These are phyloP conservation scores for Excalfactoria chinensis DNA, from an alignment of 2,113 vertebrate species.

Conservation along the genomic window DNA sequence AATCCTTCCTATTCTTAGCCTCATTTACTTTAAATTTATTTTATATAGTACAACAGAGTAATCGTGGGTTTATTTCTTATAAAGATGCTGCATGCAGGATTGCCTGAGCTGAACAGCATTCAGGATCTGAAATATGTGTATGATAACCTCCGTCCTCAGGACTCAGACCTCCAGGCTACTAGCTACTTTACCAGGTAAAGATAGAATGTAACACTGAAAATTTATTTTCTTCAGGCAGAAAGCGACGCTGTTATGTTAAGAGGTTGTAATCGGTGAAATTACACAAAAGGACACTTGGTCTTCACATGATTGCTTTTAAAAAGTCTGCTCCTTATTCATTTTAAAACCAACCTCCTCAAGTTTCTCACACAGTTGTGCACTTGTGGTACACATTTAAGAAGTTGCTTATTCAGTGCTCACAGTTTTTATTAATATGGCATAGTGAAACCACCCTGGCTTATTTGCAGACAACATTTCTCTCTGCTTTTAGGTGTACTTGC, in stretches of 20 bases:
- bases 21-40: not conserved
- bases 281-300: not conserved
- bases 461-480: not conserved
- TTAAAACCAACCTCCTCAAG: not conserved
- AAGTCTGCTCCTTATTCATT: not conserved
- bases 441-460: not conserved
- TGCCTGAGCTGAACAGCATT: slow-evolving; percentile 84
- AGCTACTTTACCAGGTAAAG: slow-evolving; percentile 90
- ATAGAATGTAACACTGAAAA: not conserved
- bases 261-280: not conserved
- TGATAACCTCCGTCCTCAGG: slow-evolving; percentile 85
- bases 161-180: slow-evolving; percentile 88
- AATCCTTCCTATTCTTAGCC: not conserved
- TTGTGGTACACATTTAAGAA: not conserved
- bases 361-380: not conserved
- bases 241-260: not conserved
- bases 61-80: not conserved
- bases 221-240: not conserved
- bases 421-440: not conserved
- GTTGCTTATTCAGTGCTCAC: not conserved
- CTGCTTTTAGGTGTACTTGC: not conserved
- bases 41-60: not conserved
- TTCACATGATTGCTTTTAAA: not conserved
- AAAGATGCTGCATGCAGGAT: slow-evolving; percentile 87
- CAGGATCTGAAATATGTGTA: slow-evolving; percentile 87